Evolutionary conservation across 2,797 vertebrate genomes (phyloP).

Genomic region (Muscicapa striata): DNA sequence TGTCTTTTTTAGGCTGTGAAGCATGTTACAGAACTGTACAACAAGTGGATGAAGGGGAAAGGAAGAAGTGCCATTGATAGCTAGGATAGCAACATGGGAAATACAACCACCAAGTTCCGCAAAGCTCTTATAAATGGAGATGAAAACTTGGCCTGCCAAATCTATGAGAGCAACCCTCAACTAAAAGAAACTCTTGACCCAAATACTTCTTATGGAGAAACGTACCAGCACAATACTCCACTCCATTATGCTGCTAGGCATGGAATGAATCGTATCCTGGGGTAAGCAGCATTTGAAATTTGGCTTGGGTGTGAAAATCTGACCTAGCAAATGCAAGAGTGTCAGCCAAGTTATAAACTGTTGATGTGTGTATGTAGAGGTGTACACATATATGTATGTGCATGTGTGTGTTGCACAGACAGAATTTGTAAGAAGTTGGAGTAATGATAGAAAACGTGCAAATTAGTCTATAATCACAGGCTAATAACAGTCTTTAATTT

Average conservation of each 20-base stretch:
- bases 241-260: conserved; percentile 96
- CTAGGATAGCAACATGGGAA: conserved; percentile 89
- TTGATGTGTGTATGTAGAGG: neutral
- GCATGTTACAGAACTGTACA: conserved; percentile 77
- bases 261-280: conserved; percentile 94
- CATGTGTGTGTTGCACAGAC: neutral
- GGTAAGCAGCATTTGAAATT: conserved; percentile 78
- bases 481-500: neutral
- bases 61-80: conserved; percentile 64
- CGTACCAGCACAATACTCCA: conserved; percentile 97
- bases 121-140: conserved; percentile 97
- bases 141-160: conserved; percentile 93
- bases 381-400: neutral
- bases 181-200: conserved; percentile 98
- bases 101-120: conserved; percentile 97
- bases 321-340: neutral
- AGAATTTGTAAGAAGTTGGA: neutral
- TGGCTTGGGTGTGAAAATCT: neutral
- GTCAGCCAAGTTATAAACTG: neutral
- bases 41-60: conserved; percentile 78
- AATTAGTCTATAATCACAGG: neutral
- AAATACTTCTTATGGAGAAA: conserved; percentile 96
- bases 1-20: conserved; percentile 77
- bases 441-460: neutral
- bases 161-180: conserved; percentile 96